Conservation (phyloP, 2,113 vertebrate genomes). For the Columba janthina region DNA sequence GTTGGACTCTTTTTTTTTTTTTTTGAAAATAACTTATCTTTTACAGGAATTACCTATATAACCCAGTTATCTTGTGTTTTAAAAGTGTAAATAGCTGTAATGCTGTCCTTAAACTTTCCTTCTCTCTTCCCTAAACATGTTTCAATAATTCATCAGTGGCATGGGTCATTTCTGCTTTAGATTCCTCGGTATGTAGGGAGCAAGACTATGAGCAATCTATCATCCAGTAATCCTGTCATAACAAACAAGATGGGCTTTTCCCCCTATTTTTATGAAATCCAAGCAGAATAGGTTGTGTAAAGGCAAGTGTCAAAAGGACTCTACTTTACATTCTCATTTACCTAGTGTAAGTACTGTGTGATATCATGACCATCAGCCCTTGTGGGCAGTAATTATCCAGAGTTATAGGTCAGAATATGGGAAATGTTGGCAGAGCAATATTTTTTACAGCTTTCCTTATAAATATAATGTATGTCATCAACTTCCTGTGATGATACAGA, state of each 20-base stretch:
- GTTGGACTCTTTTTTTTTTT: background rate
- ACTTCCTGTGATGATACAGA: background rate
- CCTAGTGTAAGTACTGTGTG: background rate
- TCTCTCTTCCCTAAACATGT: background rate
- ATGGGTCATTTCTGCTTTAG: background rate
- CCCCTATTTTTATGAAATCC: background rate
- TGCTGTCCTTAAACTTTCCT: background rate
- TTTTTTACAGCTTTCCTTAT: background rate
- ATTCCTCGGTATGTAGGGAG: background rate
- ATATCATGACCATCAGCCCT: accelerated
- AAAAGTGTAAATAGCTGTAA: background rate
- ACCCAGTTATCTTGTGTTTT: background rate
- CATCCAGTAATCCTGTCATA: background rate
- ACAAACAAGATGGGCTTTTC: background rate
- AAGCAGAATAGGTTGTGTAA: background rate
- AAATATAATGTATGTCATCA: background rate
- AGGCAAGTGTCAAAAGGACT: background rate
- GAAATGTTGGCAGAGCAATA: background rate
- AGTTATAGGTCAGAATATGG: background rate
- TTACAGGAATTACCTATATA: background rate
- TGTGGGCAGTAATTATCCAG: background rate
- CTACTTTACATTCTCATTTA: background rate
- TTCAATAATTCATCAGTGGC: background rate
- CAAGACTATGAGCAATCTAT: background rate
- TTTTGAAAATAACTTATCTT: accelerated